Evolutionary conservation across 37 sponge, comb jelly and placozoan species (phyloP).

Genomic region (Spongia lamella): DNA sequence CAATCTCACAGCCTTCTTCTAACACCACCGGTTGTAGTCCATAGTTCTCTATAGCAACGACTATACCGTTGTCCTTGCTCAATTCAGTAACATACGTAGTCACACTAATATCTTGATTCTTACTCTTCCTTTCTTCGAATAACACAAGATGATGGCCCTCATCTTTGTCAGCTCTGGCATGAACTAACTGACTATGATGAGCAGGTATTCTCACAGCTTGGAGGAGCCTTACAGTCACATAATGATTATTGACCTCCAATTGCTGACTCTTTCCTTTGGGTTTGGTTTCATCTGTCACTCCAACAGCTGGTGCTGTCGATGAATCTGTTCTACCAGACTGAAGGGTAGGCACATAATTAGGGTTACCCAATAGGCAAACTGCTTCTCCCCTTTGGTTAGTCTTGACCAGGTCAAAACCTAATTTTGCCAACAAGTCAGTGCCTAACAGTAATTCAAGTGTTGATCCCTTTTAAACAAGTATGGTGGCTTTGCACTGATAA

Average conservation of each 20-base stretch:
- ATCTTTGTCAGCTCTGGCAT: neutral
- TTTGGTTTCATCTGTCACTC: too few relatives aligned
- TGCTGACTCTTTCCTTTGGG: too few relatives aligned
- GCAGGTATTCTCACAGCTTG: conserved; percentile 36
- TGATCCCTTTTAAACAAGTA: conserved; percentile 43
- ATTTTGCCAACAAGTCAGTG: conserved; percentile 34
- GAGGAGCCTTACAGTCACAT: conserved; percentile 29
- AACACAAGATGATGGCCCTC: neutral
- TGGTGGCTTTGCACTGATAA: neutral
- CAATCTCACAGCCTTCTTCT: conserved; percentile 25
- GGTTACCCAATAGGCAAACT: neutral
- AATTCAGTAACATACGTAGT: conserved; percentile 11
- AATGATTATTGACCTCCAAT: too few relatives aligned
- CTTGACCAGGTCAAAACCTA: conserved; percentile 35
- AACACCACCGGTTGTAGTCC: conserved; percentile 11
- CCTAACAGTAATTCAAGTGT: conserved; percentile 41
- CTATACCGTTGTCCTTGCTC: neutral
- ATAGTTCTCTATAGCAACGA: conserved; percentile 28
- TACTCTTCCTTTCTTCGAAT: neutral
- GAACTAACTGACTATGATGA: conserved; percentile 13
- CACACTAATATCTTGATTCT: neutral
- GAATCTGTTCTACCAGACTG: too few relatives aligned
- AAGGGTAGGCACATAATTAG: neutral
- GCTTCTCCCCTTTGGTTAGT: neutral
- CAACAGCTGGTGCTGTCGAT: too few relatives aligned